Percentiles rank a stretch among this genome's conserved stretches.
These are phyloP conservation scores for Tichodroma muraria DNA, from an alignment of 2,113 vertebrate species.

Conservation along the genomic window DNA sequence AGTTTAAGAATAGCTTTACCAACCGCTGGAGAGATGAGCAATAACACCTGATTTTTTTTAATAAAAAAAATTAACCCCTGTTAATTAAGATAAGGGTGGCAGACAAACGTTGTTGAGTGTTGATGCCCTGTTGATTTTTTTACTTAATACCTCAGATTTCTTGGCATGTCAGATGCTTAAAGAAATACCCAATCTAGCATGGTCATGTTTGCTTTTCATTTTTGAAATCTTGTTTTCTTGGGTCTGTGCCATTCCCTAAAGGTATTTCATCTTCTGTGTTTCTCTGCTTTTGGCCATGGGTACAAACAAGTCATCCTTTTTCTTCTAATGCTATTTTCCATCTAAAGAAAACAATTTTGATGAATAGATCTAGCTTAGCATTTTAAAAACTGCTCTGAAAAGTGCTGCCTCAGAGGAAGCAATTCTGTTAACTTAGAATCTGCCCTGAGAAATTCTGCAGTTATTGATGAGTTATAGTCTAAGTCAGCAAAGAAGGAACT, in stretches of 20 bases:
- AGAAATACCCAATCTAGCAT: fast-evolving
- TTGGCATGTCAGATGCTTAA: neutral
- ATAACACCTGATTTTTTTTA: neutral
- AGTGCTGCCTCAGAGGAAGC: slow-evolving; percentile 8
- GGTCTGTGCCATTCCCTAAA: neutral
- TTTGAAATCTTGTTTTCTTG: neutral
- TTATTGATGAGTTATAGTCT: neutral
- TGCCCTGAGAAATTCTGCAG: neutral
- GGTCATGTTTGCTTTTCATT: neutral
- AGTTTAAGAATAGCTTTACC: neutral
- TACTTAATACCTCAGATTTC: neutral
- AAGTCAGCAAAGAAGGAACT: neutral
- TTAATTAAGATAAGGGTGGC: neutral
- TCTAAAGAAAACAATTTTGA: neutral
- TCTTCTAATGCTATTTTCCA: neutral
- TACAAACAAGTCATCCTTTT: neutral
- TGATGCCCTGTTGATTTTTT: neutral
- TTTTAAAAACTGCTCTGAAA: neutral
- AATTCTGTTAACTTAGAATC: neutral
- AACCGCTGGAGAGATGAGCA: neutral
- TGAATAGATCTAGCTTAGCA: neutral
- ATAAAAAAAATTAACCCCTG: neutral
- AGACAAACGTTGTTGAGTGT: neutral
- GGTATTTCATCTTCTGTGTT: neutral
- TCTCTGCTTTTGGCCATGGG: neutral